Evolutionary conservation across 2,797 vertebrate genomes (phyloP), one percentile per base, ranked within the genome.

Genomic region (Hippopotamyrus pictus): DNA sequence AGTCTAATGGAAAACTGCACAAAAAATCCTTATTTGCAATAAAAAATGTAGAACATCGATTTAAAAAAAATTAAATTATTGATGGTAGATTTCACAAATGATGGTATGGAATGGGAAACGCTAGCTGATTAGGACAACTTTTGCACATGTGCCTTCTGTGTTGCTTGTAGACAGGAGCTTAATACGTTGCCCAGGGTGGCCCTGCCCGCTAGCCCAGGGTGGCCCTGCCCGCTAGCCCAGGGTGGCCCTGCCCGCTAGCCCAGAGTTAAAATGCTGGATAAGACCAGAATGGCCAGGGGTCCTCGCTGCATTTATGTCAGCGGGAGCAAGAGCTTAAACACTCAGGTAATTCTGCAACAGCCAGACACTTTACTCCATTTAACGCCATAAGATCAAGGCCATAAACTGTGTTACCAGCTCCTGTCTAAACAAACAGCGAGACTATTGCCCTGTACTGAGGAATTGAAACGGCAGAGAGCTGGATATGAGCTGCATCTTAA

Each of bases 21-120:
- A 85, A 85, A 53, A 57, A 84, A 79, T 51, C 48, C 22, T 86
- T 53, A 86, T 86, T 86, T 86, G 85, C 51, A 86, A 57, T 86
- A 54, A 86, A 54, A 84, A 86, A 86, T 57, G 85, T 86, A 54
- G 50, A 86, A 54, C 50, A 54, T 86, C 14, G 12, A 22, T 46
- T 11, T 11, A 83, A 50, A 84, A 50, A 46, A 48, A 83, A n/a
- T 37, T 19, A 54, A 51, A 50, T 84, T 84, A 50, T 46, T 46
- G 46, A 84, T 46, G 79, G n/a, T 46, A 46, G 79, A 9, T 83
- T 48, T 83, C 79, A 48, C n/a, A 48, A 48, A 48, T 48, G 37
- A 83, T 46, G 41, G 37, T 6, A 76, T 84, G 79, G 22, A 50
- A 83, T 83, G 44, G 69, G 69, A 76, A 37, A 37, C 33, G 7